Conservation (phyloP, 2,113 vertebrate species). For the Rhegmatorhina hoffmannsi region DNA sequence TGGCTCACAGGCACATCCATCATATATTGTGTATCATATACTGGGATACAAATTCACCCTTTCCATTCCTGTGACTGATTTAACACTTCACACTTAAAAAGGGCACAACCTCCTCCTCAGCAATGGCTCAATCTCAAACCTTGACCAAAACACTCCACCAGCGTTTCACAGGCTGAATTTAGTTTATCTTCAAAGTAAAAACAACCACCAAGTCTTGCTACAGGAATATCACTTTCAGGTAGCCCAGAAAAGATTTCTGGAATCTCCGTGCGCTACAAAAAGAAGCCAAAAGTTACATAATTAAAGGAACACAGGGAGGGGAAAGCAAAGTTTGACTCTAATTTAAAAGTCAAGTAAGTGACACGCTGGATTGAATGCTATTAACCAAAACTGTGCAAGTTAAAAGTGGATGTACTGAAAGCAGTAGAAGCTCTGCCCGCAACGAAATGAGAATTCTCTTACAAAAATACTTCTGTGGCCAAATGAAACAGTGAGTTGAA, state of each 20-base stretch:
- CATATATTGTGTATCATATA: fast-evolving
- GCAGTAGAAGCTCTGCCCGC: conserved; percentile 11
- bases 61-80: background rate
- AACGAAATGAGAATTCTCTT: conserved; percentile 12
- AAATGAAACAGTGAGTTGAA: conserved; percentile 30
- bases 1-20: background rate
- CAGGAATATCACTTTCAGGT: background rate
- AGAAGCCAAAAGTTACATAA: background rate
- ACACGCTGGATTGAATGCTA: background rate
- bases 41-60: background rate
- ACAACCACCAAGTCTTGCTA: background rate
- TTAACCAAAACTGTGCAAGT: background rate
- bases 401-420: background rate
- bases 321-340: background rate
- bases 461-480: conserved; percentile 15
- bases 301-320: background rate
- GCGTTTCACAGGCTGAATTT: background rate
- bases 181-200: background rate
- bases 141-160: background rate
- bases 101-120: background rate
- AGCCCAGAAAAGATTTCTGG: background rate
- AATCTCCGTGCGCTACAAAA: background rate
- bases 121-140: background rate
- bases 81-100: background rate
- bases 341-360: background rate